A percentile compares a stretch with the other conserved stretches of the same genome.
Evolutionary conservation across 2,888 invertebrate species (phyloP).

Genomic region (Sturmia bella): DNA sequence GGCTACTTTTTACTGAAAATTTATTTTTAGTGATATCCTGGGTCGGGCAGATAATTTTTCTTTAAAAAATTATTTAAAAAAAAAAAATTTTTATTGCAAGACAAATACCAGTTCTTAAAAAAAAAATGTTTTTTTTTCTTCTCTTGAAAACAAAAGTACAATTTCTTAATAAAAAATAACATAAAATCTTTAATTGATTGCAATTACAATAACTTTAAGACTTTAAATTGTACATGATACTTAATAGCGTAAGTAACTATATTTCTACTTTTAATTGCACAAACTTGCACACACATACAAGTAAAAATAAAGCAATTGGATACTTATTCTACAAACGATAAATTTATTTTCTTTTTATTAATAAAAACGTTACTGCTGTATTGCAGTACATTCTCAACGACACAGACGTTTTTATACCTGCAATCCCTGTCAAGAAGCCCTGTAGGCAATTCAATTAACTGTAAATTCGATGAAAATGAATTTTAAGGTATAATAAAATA

Average conservation of each 20-base stretch:
- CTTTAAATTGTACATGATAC: neutral
- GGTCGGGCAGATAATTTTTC: neutral
- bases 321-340: neutral
- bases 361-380: too few relatives aligned
- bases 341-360: neutral
- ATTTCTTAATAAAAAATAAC: too few relatives aligned
- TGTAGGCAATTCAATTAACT: too few relatives aligned
- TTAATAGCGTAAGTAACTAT: constrained; percentile 1
- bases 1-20: neutral
- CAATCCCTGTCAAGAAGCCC: too few relatives aligned
- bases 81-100: neutral
- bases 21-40: neutral
- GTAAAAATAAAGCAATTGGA: constrained; percentile 8
- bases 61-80: constrained; percentile 4
- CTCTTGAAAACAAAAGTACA: too few relatives aligned
- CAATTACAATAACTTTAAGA: neutral
- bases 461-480: too few relatives aligned
- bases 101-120: neutral
- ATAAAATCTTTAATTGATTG: too few relatives aligned
- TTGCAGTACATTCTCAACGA: too few relatives aligned
- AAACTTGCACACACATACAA: too few relatives aligned
- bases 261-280: neutral
- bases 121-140: too few relatives aligned
- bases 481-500: too few relatives aligned
- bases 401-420: too few relatives aligned